Base-by-base conservation (phyloP, 2,797 vertebrate species). In the Sebastes cheni region DNA sequence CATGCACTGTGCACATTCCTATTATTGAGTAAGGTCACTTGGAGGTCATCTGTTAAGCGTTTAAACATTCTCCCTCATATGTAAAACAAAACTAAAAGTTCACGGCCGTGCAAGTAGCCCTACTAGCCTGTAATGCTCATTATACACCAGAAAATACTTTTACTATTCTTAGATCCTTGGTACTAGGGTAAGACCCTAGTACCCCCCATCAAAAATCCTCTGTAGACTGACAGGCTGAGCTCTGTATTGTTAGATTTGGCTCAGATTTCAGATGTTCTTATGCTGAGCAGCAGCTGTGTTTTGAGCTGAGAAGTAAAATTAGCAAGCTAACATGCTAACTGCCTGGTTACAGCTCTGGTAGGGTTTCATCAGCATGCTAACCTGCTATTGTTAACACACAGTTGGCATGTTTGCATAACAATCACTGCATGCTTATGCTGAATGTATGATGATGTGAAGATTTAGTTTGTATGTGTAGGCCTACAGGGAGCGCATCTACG, bases 1-100 rank as follows among this genome's bases (percentile, higher is more conserved):
- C 92, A 87, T 93, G 88, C 86, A 88, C 80, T 83, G 12, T 34
- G 18, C 18, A 55, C 27, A 74, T 62, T 69, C 36, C 55, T 58
- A 59, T 74, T 75, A 39, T 30, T 66, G 14, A 77, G 30, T 29
- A 30, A 55, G 77, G 79, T 88, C 74, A 80, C 36, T 29, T 67
- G 12, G 75, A 80, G 68, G 59, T 58, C 59, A 58, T 64, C 12
- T 77, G 11, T 58, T 61, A 27, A 72, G 32, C 10, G 14, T 61
- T 72, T 58, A 23, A 67, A 32, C 16, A 29, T 65, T 72, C 32
- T 32, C 55, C 8, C 27, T 55, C 25, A 39, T 55, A n/a, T 22
- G 25, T 13, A 59, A 65, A 52, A 64, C 18, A 59, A 25, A 14
- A 69, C 8, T 27, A 5, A 56, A 66, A 13, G 14, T 36, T 34